These are phyloP conservation scores for Emmelina monodactyla DNA, from an alignment of 2,888 invertebrate species.

Conservation along the genomic window DNA sequence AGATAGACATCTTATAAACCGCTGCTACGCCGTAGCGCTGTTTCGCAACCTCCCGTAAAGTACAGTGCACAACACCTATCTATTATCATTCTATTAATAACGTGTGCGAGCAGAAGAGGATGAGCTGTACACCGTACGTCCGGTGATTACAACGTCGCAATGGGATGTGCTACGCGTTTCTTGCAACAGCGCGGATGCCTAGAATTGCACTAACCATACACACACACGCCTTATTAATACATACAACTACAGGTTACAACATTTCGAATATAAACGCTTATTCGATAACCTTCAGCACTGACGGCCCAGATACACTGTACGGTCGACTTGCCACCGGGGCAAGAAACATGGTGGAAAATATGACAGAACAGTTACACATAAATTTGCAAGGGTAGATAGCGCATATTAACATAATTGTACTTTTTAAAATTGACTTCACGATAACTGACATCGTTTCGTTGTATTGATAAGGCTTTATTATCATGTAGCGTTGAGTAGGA, in stretches of 20 bases:
- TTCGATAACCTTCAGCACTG: constrained; percentile 50
- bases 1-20: too few species aligned
- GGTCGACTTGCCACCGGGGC: constrained; percentile 54
- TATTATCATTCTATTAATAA: not conserved
- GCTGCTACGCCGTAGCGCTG: constrained; percentile 14
- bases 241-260: constrained; percentile 56
- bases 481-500: too few species aligned
- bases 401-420: not conserved
- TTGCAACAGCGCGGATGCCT: constrained; percentile 62
- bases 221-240: constrained; percentile 50
- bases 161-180: constrained; percentile 50
- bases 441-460: not conserved
- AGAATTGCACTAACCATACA: constrained; percentile 46
- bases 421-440: not conserved
- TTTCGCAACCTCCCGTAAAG: constrained; percentile 35
- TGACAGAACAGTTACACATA: not conserved
- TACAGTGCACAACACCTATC: constrained; percentile 10
- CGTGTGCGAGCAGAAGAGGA: not conserved
- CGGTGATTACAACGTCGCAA: constrained; percentile 59
- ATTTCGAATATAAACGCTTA: constrained; percentile 44
- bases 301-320: constrained; percentile 58
- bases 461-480: too few species aligned
- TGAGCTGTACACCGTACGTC: constrained; percentile 26
- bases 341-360: constrained; percentile 19
- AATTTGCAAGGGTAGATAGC: constrained; percentile 1